Percentiles rank a stretch among this genome's conserved stretches.
These are phyloP conservation scores for Sarotherodon lohbergeri DNA, from an alignment of 2,113 vertebrate genomes.

Conservation along the genomic window DNA sequence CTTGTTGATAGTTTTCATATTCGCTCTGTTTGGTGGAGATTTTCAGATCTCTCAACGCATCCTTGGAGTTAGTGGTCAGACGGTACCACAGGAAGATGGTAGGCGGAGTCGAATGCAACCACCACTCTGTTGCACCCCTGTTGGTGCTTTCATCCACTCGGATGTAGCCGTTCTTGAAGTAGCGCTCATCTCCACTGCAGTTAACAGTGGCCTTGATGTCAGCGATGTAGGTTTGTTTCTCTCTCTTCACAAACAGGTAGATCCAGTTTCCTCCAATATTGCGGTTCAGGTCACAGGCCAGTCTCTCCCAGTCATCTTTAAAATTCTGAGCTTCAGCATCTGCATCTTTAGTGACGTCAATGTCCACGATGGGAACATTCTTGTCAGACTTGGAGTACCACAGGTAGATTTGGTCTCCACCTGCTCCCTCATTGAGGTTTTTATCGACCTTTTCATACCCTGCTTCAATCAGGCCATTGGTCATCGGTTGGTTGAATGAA, in stretches of 20 bases:
- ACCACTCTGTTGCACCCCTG: accelerated
- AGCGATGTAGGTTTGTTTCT: not conserved
- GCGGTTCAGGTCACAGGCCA: not conserved
- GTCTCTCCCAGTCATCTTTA: not conserved
- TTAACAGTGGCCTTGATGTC: accelerated
- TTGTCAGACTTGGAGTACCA: accelerated
- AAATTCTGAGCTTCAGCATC: accelerated
- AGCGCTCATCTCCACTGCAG: accelerated
- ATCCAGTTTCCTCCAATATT: accelerated
- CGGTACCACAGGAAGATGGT: not conserved
- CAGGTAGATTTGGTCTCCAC: accelerated
- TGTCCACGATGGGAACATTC: accelerated
- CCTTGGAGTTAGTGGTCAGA: accelerated
- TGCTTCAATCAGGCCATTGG: accelerated
- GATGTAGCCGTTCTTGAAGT: not conserved
- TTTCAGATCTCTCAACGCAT: accelerated
- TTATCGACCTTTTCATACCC: accelerated
- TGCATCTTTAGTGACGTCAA: accelerated
- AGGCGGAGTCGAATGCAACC: accelerated
- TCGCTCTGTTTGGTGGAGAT: accelerated
- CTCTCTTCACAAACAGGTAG: accelerated
- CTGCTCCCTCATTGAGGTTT: accelerated
- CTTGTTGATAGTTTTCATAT: accelerated
- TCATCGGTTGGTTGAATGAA: not conserved
- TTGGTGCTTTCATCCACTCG: not conserved